Evolutionary conservation across 2,113 vertebrate species (phyloP), one percentile per base, ranked within the genome.

Genomic region (Poeciliopsis prolifica): DNA sequence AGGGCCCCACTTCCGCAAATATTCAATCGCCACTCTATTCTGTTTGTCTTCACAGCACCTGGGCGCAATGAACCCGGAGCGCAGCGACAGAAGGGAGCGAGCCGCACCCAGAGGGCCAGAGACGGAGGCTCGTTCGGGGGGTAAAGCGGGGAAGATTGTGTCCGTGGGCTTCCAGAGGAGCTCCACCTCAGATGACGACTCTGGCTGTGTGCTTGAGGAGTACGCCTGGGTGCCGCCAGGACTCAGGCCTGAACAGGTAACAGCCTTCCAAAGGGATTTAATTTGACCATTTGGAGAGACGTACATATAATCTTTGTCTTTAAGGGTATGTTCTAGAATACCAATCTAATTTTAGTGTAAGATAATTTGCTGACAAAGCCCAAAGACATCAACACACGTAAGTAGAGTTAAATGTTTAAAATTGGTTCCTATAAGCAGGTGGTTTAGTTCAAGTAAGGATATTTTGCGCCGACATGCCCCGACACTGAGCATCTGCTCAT

Each of bases 201-300:
- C 97, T 0, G 97, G 97, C 17, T 99, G 97, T 29, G 97, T 97
- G 0, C 78, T 98, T 91, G 97, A 99, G 89, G 97, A 99, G 86
- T 98, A 99, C 0, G 94, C 96, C 0, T 99, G 97, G 97, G 97
- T 99, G 9, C 97, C 97, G 3, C 97, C 97, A 0, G 97, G 97
- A 70, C 95, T 99, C 62, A 91, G 96, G 64, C 96, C 96, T 0
- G 97, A 99, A 83, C 97, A 99, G 96, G 97, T 98, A 60, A 5
- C n/a, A 65, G 40, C 15, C 65, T 35, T 63, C 2, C 54, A 40
- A 19, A 37, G 30, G 61, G 37, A 69, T 62, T 63, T 68, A 54
- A 28, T 70, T 40, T 62, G 37, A 75, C 37, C n/a, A 51, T 13
- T 74, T 80, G 8, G 24, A 40, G 6, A 69, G 14, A 13, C 37